Percentiles rank a stretch among this genome's conserved stretches.
Evolutionary conservation across 2,888 invertebrate genomes (phyloP).

Genomic region (Hypolimnas misippus): DNA sequence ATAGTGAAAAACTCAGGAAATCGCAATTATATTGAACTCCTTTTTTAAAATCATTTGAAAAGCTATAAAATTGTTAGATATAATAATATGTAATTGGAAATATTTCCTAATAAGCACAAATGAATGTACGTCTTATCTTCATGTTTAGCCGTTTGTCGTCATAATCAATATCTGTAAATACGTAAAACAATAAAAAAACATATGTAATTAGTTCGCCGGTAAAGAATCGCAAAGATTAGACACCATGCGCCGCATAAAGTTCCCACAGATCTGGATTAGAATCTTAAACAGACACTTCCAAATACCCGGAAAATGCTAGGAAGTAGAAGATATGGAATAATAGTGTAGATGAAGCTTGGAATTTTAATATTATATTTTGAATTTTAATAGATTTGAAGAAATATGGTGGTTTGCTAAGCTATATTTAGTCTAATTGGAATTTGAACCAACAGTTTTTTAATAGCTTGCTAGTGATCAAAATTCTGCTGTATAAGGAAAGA

Average conservation of each 20-base stretch:
- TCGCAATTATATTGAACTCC: too few relatives aligned
- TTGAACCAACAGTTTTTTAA: neutral
- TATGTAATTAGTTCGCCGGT: too few relatives aligned
- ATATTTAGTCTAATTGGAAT: neutral
- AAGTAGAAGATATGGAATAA: conserved; percentile 2
- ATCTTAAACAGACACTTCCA: neutral
- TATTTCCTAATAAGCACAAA: too few relatives aligned
- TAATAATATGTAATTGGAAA: too few relatives aligned
- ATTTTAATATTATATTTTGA: neutral
- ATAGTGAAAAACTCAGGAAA: too few relatives aligned
- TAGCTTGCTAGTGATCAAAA: neutral
- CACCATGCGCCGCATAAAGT: neutral
- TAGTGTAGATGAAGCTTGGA: neutral
- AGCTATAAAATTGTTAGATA: too few relatives aligned
- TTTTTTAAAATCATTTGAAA: too few relatives aligned
- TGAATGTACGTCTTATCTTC: too few relatives aligned
- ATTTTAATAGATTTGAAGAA: neutral
- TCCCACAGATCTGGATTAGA: conserved; percentile 2
- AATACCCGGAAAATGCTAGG: conserved; percentile 6
- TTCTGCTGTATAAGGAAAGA: neutral
- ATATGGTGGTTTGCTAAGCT: neutral
- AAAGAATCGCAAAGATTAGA: too few relatives aligned
- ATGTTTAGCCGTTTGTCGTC: too few relatives aligned
- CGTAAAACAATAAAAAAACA: too few relatives aligned
- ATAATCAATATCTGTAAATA: too few relatives aligned